Conservation (phyloP, 2,113 vertebrate species). For the Cavia aperea region DNA sequence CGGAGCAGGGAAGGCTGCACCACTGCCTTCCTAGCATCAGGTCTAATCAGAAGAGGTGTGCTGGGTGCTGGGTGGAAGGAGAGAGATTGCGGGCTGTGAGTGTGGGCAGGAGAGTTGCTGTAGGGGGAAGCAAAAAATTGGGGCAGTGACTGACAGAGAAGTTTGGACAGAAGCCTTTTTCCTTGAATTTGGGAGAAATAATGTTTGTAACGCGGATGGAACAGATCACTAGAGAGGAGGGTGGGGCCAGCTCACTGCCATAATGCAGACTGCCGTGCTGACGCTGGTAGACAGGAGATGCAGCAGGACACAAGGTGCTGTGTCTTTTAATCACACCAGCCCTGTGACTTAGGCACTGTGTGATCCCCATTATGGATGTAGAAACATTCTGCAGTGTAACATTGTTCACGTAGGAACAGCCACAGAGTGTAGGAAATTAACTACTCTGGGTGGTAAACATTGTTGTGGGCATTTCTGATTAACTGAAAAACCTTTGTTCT, state of each 20-base stretch:
- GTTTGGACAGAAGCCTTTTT: background rate
- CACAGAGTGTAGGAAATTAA: background rate
- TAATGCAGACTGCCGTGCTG: background rate
- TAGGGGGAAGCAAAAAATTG: background rate
- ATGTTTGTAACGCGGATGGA: background rate
- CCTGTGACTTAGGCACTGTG: background rate
- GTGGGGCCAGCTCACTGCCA: background rate
- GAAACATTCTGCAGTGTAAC: background rate
- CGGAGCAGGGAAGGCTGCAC: background rate
- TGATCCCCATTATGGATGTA: background rate
- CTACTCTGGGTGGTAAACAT: background rate
- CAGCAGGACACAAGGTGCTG: background rate
- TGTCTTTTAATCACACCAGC: background rate
- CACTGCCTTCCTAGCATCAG: background rate
- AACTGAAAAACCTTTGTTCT: background rate
- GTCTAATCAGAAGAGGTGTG: background rate
- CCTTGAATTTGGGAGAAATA: background rate
- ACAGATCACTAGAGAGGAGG: background rate
- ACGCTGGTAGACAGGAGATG: too few species aligned
- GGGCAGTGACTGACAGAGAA: background rate
- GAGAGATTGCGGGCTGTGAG: background rate
- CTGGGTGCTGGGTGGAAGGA: background rate
- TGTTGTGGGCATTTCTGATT: slow-evolving; percentile 14
- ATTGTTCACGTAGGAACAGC: background rate
- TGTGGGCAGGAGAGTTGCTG: background rate